Evolutionary conservation across 2,113 vertebrate genomes (phyloP).

Genomic region (Calonectris borealis): DNA sequence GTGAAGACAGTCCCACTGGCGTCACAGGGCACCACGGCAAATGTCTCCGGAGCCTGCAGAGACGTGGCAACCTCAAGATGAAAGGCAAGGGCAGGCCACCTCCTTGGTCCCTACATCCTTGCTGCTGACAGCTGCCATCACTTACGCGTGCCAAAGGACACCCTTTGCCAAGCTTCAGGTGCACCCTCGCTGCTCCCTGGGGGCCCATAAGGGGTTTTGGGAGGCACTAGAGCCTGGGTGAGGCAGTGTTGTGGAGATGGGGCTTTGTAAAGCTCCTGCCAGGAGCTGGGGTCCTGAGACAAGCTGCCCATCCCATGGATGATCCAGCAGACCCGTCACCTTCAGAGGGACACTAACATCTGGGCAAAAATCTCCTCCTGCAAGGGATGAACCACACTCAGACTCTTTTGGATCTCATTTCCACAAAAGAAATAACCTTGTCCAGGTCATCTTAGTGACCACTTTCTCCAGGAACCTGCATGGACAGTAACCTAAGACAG

Average conservation of each 20-base stretch:
- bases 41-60: neutral
- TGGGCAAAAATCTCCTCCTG: neutral
- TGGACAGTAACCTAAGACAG: neutral
- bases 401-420: neutral
- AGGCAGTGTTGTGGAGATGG: neutral
- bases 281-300: neutral
- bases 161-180: neutral
- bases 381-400: neutral
- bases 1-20: neutral
- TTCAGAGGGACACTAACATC: neutral
- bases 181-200: neutral
- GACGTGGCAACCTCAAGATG: accelerated
- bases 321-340: neutral
- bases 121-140: neutral
- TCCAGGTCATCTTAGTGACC: neutral
- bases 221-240: neutral
- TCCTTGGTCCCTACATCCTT: neutral
- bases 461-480: neutral
- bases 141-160: neutral
- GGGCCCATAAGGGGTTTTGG: neutral
- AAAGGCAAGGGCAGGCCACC: neutral
- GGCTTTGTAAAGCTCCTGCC: neutral
- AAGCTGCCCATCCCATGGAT: neutral
- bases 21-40: accelerated
- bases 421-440: neutral